phyloP scores from a whole-genome alignment of 2,113 vertebrate species.

The Siniperca knerii region DNA sequence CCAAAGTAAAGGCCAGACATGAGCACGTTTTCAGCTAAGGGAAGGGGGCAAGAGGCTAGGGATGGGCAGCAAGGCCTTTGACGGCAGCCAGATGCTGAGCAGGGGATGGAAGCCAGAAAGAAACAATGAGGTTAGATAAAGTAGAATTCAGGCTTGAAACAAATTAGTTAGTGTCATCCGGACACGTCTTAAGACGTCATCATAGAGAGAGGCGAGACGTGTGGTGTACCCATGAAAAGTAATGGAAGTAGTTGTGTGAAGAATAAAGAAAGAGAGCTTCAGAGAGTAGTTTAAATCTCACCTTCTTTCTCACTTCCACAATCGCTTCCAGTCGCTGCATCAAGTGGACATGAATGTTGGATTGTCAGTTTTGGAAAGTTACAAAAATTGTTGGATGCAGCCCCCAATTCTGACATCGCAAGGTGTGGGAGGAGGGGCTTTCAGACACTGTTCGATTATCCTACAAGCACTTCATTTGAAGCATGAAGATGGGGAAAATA shows the following conservation, averaged over 20 bases:
- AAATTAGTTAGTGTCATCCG: not conserved
- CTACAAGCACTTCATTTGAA: not conserved
- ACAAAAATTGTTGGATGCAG: not conserved
- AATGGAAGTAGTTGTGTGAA: not conserved
- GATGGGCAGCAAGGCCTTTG: slow-evolving; percentile 32
- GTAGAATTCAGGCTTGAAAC: slow-evolving; percentile 23
- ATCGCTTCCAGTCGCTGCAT: not conserved
- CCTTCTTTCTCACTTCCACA: not conserved
- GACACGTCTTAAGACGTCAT: not conserved
- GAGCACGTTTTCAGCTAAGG: slow-evolving; percentile 39
- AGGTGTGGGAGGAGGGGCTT: not conserved
- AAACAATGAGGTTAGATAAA: slow-evolving; percentile 57
- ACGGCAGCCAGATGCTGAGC: slow-evolving; percentile 65
- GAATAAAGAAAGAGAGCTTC: not conserved
- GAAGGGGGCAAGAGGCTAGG: slow-evolving; percentile 48
- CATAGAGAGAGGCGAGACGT: not conserved
- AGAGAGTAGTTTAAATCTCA: not conserved
- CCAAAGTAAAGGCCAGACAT: slow-evolving; percentile 21
- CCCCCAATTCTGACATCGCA: not conserved
- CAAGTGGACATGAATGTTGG: not conserved
- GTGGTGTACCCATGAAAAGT: not conserved
- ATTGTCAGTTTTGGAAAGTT: too few relatives aligned
- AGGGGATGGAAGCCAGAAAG: slow-evolving; percentile 48
- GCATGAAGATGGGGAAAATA: not conserved
- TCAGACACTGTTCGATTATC: not conserved